A percentile compares a stretch with the other conserved stretches of the same genome.
Conservation (phyloP, 2,113 vertebrate genomes). For the Alexandromys fortis region DNA sequence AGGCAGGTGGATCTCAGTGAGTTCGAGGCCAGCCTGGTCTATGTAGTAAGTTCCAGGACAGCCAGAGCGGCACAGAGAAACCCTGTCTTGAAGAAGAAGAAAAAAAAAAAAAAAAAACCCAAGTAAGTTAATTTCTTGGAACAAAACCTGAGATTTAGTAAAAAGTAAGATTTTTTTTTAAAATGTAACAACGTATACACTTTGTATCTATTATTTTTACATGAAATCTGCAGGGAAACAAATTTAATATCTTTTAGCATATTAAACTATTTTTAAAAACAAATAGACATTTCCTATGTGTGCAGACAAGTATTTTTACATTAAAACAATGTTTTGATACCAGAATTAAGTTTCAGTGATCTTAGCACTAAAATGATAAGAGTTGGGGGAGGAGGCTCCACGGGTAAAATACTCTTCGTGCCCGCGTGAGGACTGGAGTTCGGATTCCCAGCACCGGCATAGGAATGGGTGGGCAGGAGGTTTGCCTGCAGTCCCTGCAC, state of each 20-base stretch:
- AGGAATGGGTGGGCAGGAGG: neutral
- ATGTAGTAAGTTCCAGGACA: no score
- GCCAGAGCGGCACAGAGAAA: no score
- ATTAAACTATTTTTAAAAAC: constrained; percentile 7
- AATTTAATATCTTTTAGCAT: constrained; percentile 42
- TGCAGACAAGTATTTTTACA: constrained; percentile 43
- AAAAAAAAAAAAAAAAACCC: neutral
- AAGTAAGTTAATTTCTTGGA: constrained; percentile 41
- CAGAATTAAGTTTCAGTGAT: constrained; percentile 53
- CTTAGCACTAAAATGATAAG: constrained; percentile 19
- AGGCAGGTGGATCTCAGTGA: no score
- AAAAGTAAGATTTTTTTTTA: neutral
- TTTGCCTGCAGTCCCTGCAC: neutral
- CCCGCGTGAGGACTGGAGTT: neutral
- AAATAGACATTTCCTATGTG: constrained; percentile 13
- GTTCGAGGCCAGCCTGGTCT: no score
- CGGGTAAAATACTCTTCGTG: neutral
- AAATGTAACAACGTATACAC: constrained; percentile 43
- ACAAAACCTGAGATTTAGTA: constrained; percentile 37
- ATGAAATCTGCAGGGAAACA: constrained; percentile 50
- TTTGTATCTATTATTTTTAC: constrained; percentile 42
- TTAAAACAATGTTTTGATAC: constrained; percentile 40
- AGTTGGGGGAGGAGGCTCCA: neutral
- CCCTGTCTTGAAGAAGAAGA: neutral
- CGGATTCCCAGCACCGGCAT: neutral